Percentiles rank a stretch among this genome's conserved stretches.
phyloP scores from a whole-genome alignment of 2,888 invertebrate genomes.

The Eupsilia transversa region DNA sequence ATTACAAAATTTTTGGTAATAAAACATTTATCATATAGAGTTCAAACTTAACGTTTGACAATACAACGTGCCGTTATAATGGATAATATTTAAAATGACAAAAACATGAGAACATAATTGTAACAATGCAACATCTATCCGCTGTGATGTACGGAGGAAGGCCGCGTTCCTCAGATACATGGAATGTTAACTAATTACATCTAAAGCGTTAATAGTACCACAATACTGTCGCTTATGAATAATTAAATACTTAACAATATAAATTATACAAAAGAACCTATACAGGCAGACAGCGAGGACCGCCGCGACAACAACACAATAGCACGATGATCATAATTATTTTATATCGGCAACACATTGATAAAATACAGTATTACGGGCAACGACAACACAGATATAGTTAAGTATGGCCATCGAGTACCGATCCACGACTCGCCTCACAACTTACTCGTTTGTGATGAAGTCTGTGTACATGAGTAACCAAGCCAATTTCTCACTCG shows the following conservation, averaged over 20 bases:
- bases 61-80: constrained; percentile 60
- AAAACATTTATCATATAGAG: constrained; percentile 70
- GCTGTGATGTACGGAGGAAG: constrained; percentile 74
- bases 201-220: constrained; percentile 85
- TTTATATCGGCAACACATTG: constrained; percentile 75
- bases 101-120: constrained; percentile 67
- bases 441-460: constrained; percentile 50
- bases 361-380: constrained; percentile 75
- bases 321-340: constrained; percentile 50
- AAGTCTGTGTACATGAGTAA: constrained; percentile 20
- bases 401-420: constrained; percentile 33
- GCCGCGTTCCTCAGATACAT: constrained; percentile 71
- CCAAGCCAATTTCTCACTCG: background rate
- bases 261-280: constrained; percentile 77
- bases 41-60: constrained; percentile 76
- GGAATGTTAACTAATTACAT: constrained; percentile 87
- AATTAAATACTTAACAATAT: constrained; percentile 83
- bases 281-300: constrained; percentile 69
- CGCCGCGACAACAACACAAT: constrained; percentile 60
- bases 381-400: constrained; percentile 74
- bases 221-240: constrained; percentile 82
- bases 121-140: constrained; percentile 67
- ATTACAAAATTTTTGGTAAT: constrained; percentile 79
- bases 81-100: constrained; percentile 62
- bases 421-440: constrained; percentile 8